Conservation (phyloP, 2,113 vertebrate species). For the Raja brachyura region DNA sequence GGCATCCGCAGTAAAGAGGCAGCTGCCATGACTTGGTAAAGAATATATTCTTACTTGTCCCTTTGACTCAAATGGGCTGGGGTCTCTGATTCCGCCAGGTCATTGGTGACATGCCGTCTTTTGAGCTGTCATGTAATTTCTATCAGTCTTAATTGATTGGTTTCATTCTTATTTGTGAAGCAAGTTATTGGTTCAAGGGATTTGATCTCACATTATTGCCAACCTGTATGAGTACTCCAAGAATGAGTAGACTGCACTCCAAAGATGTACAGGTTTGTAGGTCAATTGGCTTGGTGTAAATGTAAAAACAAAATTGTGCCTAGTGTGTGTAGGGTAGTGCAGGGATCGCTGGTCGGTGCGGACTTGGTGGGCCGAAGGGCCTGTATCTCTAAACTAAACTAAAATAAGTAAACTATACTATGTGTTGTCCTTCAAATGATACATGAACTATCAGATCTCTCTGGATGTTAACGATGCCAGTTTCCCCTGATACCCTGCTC, state of each 20-base stretch:
- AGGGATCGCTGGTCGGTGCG: too few relatives aligned
- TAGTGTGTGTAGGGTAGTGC: too few relatives aligned
- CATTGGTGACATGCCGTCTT: not conserved
- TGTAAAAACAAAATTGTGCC: too few relatives aligned
- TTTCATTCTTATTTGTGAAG: not conserved
- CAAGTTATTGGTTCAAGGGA: too few relatives aligned
- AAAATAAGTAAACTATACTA: not conserved
- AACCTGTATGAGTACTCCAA: not conserved
- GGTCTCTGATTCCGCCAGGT: not conserved
- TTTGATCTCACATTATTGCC: not conserved
- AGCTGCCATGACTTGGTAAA: too few relatives aligned
- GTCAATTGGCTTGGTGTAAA: too few relatives aligned
- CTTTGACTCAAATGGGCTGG: not conserved
- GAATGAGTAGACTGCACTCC: too few relatives aligned
- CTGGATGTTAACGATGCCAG: not conserved
- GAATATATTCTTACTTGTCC: not conserved
- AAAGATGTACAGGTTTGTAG: too few relatives aligned
- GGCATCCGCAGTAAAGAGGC: too few relatives aligned
- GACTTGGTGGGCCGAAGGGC: too few relatives aligned
- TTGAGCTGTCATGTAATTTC: not conserved
- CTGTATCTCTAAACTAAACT: too few relatives aligned
- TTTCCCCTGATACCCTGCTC: not conserved
- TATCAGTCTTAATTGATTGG: not conserved
- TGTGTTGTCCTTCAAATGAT: not conserved
- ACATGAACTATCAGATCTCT: not conserved